Evolutionary conservation across 2,888 invertebrate species (phyloP).

Genomic region (Allacma fusca): DNA sequence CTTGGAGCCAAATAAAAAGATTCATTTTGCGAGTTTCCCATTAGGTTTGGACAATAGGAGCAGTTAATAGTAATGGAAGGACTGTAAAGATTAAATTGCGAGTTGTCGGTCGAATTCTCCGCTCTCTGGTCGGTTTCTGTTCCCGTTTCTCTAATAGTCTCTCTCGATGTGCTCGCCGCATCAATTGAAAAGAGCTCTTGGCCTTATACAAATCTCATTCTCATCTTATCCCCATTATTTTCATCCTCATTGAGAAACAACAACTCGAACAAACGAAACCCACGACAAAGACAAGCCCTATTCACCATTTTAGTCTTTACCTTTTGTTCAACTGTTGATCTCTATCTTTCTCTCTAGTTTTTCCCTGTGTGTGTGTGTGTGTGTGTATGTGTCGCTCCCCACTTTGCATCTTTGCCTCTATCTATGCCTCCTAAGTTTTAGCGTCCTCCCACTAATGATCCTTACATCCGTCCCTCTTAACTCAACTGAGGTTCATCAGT

Average conservation of each 20-base stretch:
- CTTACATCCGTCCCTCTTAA: conserved; percentile 25
- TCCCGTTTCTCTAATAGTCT: not conserved
- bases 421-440: conserved; percentile 28
- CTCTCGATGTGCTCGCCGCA: not conserved
- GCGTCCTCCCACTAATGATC: conserved; percentile 43
- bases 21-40: conserved; percentile 44
- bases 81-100: conserved; percentile 24
- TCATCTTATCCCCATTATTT: conserved; percentile 37
- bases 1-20: conserved; percentile 42
- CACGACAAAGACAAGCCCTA: conserved; percentile 36
- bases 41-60: conserved; percentile 39
- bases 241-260: conserved; percentile 43
- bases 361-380: conserved; percentile 26
- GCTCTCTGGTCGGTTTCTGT: not conserved
- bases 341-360: conserved; percentile 41
- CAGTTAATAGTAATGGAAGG: conserved; percentile 42
- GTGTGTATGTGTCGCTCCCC: conserved; percentile 20
- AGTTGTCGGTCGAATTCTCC: conserved; percentile 13
- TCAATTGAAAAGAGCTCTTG: conserved; percentile 36
- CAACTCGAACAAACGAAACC: conserved; percentile 38
- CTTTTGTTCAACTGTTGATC: conserved; percentile 43
- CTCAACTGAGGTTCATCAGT: conserved; percentile 5
- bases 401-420: conserved; percentile 28
- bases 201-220: conserved; percentile 34
- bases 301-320: conserved; percentile 30